These are phyloP conservation scores for Drosophila nigromelanica DNA, from an alignment of 1,140 invertebrate genomes.

Conservation along the genomic window DNA sequence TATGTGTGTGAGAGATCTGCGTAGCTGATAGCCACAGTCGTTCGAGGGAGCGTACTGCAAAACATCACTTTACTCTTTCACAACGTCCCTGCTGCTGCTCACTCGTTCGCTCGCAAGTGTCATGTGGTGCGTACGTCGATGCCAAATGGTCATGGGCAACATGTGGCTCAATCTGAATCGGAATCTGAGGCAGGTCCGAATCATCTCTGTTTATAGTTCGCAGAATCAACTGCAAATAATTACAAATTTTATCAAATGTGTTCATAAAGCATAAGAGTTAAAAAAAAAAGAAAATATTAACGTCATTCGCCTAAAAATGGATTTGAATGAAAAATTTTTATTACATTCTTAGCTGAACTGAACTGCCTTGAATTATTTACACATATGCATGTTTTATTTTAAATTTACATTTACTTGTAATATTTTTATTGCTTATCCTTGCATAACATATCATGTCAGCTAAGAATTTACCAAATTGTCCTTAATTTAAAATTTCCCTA, in stretches of 20 bases:
- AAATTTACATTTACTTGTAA: no score
- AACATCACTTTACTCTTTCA: background rate
- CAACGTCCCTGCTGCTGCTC: background rate
- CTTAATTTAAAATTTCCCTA: no score
- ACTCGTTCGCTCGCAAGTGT: background rate
- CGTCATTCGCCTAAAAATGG: background rate
- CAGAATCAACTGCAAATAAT: conserved; percentile 21
- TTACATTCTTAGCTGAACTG: no score
- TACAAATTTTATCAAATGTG: conserved; percentile 12
- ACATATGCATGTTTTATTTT: no score
- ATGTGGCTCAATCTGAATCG: conserved; percentile 31
- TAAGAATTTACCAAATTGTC: no score
- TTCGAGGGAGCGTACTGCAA: conserved; percentile 14
- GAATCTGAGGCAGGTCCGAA: conserved; percentile 1
- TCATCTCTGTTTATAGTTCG: conserved; percentile 20
- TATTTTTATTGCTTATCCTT: no score
- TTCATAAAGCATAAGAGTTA: conserved; percentile 1
- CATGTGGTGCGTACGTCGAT: conserved; percentile 15
- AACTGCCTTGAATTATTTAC: no score
- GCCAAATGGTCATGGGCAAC: conserved; percentile 31
- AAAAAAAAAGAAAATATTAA: background rate
- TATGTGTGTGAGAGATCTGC: conserved; percentile 27
- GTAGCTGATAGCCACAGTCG: conserved; percentile 40
- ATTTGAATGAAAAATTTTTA: background rate
- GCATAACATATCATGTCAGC: no score